Conservation (phyloP, 2,888 invertebrate species). For the Eremobia ochroleuca region DNA sequence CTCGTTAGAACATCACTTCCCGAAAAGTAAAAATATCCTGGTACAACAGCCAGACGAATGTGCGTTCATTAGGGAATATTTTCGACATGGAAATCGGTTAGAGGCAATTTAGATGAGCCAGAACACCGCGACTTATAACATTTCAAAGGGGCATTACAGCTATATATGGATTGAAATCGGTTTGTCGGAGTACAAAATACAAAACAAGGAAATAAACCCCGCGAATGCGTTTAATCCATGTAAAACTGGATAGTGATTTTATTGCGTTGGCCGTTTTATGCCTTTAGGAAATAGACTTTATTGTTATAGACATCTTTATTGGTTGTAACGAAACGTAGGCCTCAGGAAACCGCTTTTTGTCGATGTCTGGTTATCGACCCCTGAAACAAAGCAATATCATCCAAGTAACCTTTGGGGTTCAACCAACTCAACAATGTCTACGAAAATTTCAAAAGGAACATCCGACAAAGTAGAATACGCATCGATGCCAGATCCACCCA, state of each 20-base stretch:
- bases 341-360: constrained; percentile 51
- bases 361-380: constrained; percentile 63
- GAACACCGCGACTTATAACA: constrained; percentile 73
- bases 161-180: constrained; percentile 61
- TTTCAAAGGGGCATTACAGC: constrained; percentile 74
- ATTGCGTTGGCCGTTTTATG: constrained; percentile 42
- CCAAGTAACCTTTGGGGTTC: constrained; percentile 63
- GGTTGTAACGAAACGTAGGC: constrained; percentile 43
- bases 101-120: constrained; percentile 75
- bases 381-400: constrained; percentile 65
- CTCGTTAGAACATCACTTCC: constrained; percentile 38
- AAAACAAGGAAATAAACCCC: constrained; percentile 41
- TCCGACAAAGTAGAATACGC: constrained; percentile 40
- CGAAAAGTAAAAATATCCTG: constrained; percentile 63
- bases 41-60: constrained; percentile 71
- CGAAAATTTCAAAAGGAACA: constrained; percentile 37
- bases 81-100: constrained; percentile 78
- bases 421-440: constrained; percentile 62
- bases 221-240: constrained; percentile 42
- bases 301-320: constrained; percentile 51
- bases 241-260: constrained; percentile 44
- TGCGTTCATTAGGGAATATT: constrained; percentile 84
- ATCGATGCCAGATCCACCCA: constrained; percentile 54
- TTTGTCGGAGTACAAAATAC: constrained; percentile 43
- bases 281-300: constrained; percentile 47